phyloP scores from a whole-genome alignment of 2,888 invertebrate genomes.

The Nephrocerus scutellatus region DNA sequence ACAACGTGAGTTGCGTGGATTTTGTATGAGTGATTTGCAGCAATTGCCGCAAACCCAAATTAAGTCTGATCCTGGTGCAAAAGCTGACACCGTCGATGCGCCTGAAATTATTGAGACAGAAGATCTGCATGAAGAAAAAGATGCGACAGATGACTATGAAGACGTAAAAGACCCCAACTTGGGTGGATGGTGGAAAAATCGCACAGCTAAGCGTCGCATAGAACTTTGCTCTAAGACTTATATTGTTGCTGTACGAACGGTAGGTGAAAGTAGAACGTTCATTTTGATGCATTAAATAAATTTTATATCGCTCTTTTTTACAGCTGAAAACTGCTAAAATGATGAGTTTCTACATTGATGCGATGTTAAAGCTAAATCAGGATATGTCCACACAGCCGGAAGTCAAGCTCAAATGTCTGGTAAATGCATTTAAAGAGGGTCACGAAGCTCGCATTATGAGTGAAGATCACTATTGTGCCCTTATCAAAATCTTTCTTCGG shows the following conservation, averaged over 20 bases:
- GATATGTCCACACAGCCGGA: conserved; percentile 47
- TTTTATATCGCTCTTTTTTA: conserved; percentile 3
- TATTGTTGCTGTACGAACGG: conserved; percentile 48
- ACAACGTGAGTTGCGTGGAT: conserved; percentile 53
- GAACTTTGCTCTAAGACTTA: conserved; percentile 50
- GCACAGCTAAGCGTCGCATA: conserved; percentile 46
- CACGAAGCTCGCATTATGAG: conserved; percentile 48
- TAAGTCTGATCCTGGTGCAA: too few species aligned
- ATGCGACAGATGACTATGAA: too few species aligned
- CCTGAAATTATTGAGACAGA: too few species aligned
- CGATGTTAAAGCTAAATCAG: conserved; percentile 51
- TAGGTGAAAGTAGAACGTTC: too few species aligned
- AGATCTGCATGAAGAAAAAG: too few species aligned
- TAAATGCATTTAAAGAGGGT: conserved; percentile 49
- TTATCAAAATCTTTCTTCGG: too few species aligned
- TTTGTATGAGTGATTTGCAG: conserved; percentile 33
- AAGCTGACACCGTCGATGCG: too few species aligned
- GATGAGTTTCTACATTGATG: conserved; percentile 54
- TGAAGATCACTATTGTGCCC: conserved; percentile 50
- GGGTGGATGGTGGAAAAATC: conserved; percentile 26
- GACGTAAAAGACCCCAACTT: too few species aligned
- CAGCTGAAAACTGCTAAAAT: conserved; percentile 49
- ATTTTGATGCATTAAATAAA: too few species aligned
- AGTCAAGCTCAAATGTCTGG: conserved; percentile 50
- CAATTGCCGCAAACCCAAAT: too few species aligned